These are phyloP conservation scores for Rhaphigaster nebulosa DNA, from an alignment of 2,888 invertebrate genomes.

Conservation along the genomic window DNA sequence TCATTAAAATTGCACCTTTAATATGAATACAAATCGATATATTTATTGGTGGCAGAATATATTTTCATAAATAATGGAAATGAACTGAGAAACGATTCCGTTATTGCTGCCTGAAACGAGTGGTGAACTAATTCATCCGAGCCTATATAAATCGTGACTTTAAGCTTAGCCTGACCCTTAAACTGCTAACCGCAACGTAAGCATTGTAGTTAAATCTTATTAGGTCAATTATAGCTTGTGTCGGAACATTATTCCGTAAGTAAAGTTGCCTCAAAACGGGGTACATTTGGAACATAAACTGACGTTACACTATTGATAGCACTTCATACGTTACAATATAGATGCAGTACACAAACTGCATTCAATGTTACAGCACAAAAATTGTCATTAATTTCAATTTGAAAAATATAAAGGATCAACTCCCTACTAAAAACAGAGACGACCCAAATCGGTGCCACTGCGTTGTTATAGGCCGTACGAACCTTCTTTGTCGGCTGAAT, in stretches of 20 bases:
- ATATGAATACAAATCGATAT: not conserved
- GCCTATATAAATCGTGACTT: slow-evolving; percentile 29
- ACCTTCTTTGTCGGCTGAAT: too few relatives aligned
- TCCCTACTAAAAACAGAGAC: too few relatives aligned
- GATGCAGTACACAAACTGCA: too few relatives aligned
- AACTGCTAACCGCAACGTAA: not conserved
- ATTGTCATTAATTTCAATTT: too few relatives aligned
- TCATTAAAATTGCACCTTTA: not conserved
- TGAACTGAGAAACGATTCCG: not conserved
- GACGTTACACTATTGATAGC: not conserved
- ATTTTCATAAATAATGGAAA: not conserved
- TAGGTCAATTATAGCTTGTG: not conserved
- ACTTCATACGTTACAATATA: not conserved
- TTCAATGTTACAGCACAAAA: too few relatives aligned
- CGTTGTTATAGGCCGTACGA: too few relatives aligned
- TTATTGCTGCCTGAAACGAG: not conserved
- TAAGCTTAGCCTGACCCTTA: not conserved
- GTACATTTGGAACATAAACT: not conserved
- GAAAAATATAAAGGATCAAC: too few relatives aligned
- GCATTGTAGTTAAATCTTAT: not conserved
- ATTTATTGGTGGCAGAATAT: not conserved
- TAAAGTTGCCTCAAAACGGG: not conserved
- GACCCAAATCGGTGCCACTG: too few relatives aligned
- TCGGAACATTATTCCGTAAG: not conserved
- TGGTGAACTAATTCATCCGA: not conserved